phyloP scores from a whole-genome alignment of 2,888 invertebrate genomes.

The Polymixis lichenea region DNA sequence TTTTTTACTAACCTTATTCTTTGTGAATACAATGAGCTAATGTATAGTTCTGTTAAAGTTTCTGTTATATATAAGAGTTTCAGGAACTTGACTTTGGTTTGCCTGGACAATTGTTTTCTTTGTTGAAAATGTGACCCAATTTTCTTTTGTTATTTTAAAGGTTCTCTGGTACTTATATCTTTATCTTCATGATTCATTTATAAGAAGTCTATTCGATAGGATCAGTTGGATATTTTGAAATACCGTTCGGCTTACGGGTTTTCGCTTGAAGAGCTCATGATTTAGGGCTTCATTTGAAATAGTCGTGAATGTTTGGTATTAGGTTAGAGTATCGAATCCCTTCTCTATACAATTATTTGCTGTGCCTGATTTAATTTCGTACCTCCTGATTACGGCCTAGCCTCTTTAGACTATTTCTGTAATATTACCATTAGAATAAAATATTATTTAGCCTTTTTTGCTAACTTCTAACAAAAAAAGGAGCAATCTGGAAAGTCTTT shows the following conservation, averaged over 20 bases:
- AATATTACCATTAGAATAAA: too few relatives aligned
- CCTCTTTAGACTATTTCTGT: neutral
- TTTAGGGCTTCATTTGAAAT: slow-evolving; percentile 2
- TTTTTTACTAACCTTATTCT: slow-evolving; percentile 64
- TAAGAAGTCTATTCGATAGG: slow-evolving; percentile 32
- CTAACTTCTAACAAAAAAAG: neutral
- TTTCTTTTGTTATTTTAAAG: slow-evolving; percentile 46
- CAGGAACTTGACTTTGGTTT: slow-evolving; percentile 25
- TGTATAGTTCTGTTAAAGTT: slow-evolving; percentile 68
- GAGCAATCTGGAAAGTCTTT: neutral
- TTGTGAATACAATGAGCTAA: slow-evolving; percentile 72
- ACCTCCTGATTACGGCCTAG: neutral
- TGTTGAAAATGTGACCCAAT: slow-evolving; percentile 36
- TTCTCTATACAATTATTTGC: neutral
- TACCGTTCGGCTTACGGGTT: slow-evolving; percentile 14
- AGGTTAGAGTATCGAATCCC: neutral
- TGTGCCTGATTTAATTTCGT: neutral
- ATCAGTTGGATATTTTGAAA: slow-evolving; percentile 41
- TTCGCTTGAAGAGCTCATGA: slow-evolving; percentile 15
- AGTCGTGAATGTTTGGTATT: too few relatives aligned
- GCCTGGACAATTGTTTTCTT: slow-evolving; percentile 24
- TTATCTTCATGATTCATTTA: slow-evolving; percentile 53
- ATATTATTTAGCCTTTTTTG: neutral
- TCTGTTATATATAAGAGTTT: slow-evolving; percentile 60
- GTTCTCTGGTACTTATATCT: slow-evolving; percentile 7